These are phyloP conservation scores for Malurus cyaneus DNA, from an alignment of 2,113 vertebrate species.

Conservation along the genomic window DNA sequence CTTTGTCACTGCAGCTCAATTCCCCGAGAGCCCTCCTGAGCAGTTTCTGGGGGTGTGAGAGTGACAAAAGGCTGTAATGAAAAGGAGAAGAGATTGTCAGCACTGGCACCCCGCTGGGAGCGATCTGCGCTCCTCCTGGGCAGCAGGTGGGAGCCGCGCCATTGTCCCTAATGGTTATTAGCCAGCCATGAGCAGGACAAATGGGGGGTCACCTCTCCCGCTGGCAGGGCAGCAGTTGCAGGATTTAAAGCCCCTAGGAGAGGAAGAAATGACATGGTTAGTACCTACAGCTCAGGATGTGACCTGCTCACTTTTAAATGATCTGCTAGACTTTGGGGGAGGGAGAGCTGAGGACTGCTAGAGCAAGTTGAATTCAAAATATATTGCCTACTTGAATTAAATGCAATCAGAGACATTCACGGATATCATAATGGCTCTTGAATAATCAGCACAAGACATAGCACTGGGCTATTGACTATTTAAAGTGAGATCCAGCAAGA, in stretches of 20 bases:
- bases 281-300: constrained; percentile 57
- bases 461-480: constrained; percentile 58
- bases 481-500: constrained; percentile 47
- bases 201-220: constrained; percentile 80
- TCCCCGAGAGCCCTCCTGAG: constrained; percentile 37
- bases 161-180: constrained; percentile 85
- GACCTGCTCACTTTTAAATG: constrained; percentile 49
- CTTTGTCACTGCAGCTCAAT: not conserved
- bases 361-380: constrained; percentile 56
- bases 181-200: constrained; percentile 83
- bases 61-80: constrained; percentile 47
- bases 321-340: constrained; percentile 51
- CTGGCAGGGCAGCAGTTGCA: constrained; percentile 83
- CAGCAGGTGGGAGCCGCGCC: constrained; percentile 86
- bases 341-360: constrained; percentile 1
- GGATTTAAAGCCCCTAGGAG: constrained; percentile 78
- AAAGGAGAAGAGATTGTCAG: constrained; percentile 67
- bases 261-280: constrained; percentile 74
- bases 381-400: constrained; percentile 67
- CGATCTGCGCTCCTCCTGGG: constrained; percentile 72
- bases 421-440: constrained; percentile 59
- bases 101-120: constrained; percentile 60
- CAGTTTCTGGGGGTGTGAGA: constrained; percentile 15
- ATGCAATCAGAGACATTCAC: constrained; percentile 64
- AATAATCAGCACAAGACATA: constrained; percentile 67